Conservation (phyloP, 2,888 invertebrate genomes). For the Formica aserva region DNA sequence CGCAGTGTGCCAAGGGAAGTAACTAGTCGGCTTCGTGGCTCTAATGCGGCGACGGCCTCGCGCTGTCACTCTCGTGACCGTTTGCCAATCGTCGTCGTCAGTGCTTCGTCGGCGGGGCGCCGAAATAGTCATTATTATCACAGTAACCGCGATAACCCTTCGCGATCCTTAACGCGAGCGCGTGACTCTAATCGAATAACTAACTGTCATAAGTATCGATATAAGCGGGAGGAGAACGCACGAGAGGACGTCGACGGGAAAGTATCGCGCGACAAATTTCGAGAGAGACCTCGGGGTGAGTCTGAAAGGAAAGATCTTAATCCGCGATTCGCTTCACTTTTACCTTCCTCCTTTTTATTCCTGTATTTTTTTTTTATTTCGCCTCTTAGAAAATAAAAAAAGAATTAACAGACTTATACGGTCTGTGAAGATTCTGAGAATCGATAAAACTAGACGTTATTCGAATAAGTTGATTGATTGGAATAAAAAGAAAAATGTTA, state of each 20-base stretch:
- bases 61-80: slow-evolving; percentile 46
- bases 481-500: neutral
- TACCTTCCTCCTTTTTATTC: neutral
- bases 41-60: slow-evolving; percentile 45
- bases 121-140: slow-evolving; percentile 19
- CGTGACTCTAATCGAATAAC: slow-evolving; percentile 21
- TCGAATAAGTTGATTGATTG: neutral
- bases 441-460: neutral
- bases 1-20: slow-evolving; percentile 62
- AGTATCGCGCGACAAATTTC: slow-evolving; percentile 1
- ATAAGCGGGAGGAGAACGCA: neutral
- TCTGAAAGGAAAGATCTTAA: neutral
- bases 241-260: neutral
- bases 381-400: too few species aligned
- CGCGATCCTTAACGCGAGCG: slow-evolving; percentile 25
- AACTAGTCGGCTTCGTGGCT: slow-evolving; percentile 63
- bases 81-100: slow-evolving; percentile 18
- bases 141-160: slow-evolving; percentile 12
- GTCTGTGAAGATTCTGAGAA: neutral
- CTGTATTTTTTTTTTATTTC: neutral
- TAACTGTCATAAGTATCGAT: slow-evolving; percentile 26
- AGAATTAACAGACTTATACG: neutral
- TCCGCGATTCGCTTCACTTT: neutral
- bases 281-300: slow-evolving; percentile 23
- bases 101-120: slow-evolving; percentile 27